These are phyloP conservation scores for Holcopasites calliopsidis DNA, from an alignment of 1,140 invertebrate species.

Conservation along the genomic window DNA sequence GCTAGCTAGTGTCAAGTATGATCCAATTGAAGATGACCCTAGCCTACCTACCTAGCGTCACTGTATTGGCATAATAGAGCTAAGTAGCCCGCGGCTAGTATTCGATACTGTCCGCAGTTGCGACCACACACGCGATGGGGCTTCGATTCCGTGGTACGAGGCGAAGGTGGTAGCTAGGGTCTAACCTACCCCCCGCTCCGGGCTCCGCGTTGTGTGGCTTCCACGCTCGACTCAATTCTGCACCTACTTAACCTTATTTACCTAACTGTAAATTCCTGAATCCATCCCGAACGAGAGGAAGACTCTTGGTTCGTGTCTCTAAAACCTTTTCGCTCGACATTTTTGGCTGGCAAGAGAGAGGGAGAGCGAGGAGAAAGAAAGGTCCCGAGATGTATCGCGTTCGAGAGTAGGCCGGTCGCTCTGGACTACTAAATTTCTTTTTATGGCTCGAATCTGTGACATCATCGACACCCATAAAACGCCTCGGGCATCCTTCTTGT, in stretches of 20 bases:
- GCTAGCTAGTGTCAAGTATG: constrained; percentile 62
- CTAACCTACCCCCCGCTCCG: constrained; percentile 16
- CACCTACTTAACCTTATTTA: constrained; percentile 67
- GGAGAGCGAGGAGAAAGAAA: neutral
- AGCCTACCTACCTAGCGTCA: constrained; percentile 45
- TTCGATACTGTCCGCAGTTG: constrained; percentile 57
- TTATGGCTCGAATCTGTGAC: constrained; percentile 62
- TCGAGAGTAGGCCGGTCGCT: constrained; percentile 8
- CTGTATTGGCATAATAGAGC: constrained; percentile 63
- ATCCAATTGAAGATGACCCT: constrained; percentile 63
- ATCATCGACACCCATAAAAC: constrained; percentile 68
- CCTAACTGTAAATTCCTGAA: constrained; percentile 54
- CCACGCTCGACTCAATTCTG: constrained; percentile 67
- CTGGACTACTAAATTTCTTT: constrained; percentile 59
- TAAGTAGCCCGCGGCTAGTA: constrained; percentile 42
- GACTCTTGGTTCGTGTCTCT: too few species aligned
- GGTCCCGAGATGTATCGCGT: constrained; percentile 29
- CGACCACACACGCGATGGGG: constrained; percentile 57
- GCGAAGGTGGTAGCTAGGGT: constrained; percentile 15
- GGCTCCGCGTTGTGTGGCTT: constrained; percentile 61
- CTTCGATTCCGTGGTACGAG: constrained; percentile 57
- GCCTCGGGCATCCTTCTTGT: constrained; percentile 40
- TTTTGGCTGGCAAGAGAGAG: neutral
- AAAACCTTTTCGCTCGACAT: too few species aligned
- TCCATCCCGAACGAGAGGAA: constrained; percentile 12